These are phyloP conservation scores for Dasypogon diadema DNA, from an alignment of 2,888 invertebrate species.

Conservation along the genomic window DNA sequence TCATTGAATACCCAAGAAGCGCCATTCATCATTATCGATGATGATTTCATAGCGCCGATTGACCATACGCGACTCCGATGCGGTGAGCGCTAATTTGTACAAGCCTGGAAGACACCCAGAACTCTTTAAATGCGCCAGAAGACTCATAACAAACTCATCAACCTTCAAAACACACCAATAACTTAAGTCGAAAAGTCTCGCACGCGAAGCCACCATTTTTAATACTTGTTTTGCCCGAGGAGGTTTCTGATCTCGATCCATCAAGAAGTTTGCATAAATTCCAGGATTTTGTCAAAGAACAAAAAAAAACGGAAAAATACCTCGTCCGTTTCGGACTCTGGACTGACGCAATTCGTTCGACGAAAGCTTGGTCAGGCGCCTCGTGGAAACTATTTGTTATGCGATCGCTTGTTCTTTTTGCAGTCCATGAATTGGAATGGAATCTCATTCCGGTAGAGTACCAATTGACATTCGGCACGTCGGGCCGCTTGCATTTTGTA, in stretches of 20 bases:
- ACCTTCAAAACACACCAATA: neutral
- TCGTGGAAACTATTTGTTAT: neutral
- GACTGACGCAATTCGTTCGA: neutral
- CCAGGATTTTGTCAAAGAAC: neutral
- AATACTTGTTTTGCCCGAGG: conserved; percentile 9
- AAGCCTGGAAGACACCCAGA: neutral
- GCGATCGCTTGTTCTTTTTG: neutral
- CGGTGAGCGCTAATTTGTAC: neutral
- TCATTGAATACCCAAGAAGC: neutral
- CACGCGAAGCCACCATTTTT: conserved; percentile 1
- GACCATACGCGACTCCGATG: neutral
- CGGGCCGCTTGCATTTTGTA: neutral
- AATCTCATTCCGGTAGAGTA: neutral
- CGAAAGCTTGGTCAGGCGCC: neutral
- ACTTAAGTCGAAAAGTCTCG: neutral
- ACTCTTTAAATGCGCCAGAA: neutral
- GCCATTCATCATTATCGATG: conserved; percentile 5
- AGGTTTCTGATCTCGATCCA: conserved; percentile 1
- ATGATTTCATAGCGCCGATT: neutral
- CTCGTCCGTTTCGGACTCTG: neutral
- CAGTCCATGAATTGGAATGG: neutral
- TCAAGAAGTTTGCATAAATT: neutral
- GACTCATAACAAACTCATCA: neutral
- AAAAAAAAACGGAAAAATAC: neutral
- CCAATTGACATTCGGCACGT: neutral